Base-by-base conservation (phyloP, 2,113 vertebrate species). In the Austrofundulus limnaeus region DNA sequence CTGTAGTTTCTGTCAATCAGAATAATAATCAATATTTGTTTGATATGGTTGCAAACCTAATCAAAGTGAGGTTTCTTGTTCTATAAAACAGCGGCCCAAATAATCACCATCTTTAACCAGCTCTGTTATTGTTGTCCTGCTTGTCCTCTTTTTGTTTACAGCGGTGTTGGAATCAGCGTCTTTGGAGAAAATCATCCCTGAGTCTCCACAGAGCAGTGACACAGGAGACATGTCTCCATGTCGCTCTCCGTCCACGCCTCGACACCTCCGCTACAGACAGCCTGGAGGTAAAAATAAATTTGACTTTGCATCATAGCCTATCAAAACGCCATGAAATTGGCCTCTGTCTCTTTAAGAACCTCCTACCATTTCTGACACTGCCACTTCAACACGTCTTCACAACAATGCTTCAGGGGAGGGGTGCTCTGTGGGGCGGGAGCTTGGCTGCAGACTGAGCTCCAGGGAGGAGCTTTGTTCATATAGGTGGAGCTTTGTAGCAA, bases 171-270 rank as follows among this genome's bases (percentile, higher is more conserved):
- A 96, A 31, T 95, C 95, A 2, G 92, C 88, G 11, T 94, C 96
- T 0, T 85, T 92, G 63, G 96, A 98, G 66, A 92, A 94, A 77
- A 93, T 95, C 57, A 93, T 93, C 65, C 90, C 91, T 15, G 96
- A 98, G 57, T 92, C 93, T 66, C 85, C 90, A 37, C 94, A 95
- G 1, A 81, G 80, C 25, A 89, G 72, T 7, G 97, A 98, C 14
- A 68, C 93, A 1, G 81, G 93, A 43, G 88, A 98, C 65, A 85
- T 94, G 62, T 98, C 96, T 3, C 97, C 96, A 0, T 95, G 95
- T 75, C 91, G 94, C 42, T 98, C 97, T 0, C 96, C 97, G 9
- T 96, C 96, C 0, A 98, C 97, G 1, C 97, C 97, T 21, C 91
- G 95, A 5, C 96, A 98, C 87, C 93, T 97, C 28, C 94, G 97